Conservation (phyloP, 2,888 invertebrate species). For the Tubulanus polymorphus region DNA sequence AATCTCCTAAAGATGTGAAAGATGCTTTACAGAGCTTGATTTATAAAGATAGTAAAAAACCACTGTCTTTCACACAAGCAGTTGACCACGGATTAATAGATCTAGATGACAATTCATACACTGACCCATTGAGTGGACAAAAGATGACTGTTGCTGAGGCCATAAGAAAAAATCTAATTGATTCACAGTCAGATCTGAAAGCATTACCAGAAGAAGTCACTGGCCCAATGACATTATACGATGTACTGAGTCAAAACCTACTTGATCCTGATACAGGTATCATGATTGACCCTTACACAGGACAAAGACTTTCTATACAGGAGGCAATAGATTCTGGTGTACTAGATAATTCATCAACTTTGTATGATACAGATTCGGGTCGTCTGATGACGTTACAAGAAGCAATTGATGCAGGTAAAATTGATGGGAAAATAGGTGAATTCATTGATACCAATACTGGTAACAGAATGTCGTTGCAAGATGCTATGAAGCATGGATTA, state of each 20-base stretch:
- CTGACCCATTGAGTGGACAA: constrained; percentile 66
- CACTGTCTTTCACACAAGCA: constrained; percentile 63
- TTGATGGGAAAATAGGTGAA: constrained; percentile 30
- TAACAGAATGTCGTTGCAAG: constrained; percentile 72
- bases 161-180: constrained; percentile 58
- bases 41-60: too few relatives aligned
- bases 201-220: background rate
- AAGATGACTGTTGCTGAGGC: constrained; percentile 77
- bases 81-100: constrained; percentile 77
- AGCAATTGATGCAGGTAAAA: constrained; percentile 56
- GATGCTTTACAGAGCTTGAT: too few relatives aligned
- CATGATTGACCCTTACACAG: constrained; percentile 58
- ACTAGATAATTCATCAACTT: constrained; percentile 34
- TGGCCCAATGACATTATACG: background rate
- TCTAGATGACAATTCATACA: constrained; percentile 55
- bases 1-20: too few relatives aligned
- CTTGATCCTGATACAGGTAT: constrained; percentile 72
- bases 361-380: constrained; percentile 30
- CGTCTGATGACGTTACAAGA: constrained; percentile 55
- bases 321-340: constrained; percentile 61
- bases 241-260: constrained; percentile 64
- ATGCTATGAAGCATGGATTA: constrained; percentile 85
- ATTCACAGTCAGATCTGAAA: constrained; percentile 66
- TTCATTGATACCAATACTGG: constrained; percentile 61
- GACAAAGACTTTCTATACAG: constrained; percentile 72